Evolutionary conservation across 64 coral and sea anemone species (phyloP), one percentile per base, ranked within the genome.

Genomic region (Actinia tenebrosa): DNA sequence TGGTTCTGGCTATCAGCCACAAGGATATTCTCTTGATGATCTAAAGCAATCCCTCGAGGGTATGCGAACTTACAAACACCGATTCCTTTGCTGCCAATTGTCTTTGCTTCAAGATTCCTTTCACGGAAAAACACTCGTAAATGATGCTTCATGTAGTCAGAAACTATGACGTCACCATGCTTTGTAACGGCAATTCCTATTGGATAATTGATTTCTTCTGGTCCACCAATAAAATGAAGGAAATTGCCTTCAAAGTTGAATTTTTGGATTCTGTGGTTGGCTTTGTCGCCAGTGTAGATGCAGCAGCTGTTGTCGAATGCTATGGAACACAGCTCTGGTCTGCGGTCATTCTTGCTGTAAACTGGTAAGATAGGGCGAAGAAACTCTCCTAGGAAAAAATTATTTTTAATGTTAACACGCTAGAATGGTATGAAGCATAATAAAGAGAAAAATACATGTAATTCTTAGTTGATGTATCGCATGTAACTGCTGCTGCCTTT

Each of bases 251-350:
- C 86, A 20, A 89, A 87, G 18, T 45, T 89, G 84, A 98, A 98
- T 63, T 98, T 98, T 78, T 98, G 89, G 23, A 98, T 91, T 79
- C 89, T 89, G 56, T 98, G 89, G 63, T 98, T 98, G 25, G 96
- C 93, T 86, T 87, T 90, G 77, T 98, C 96, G 42, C 89, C 92
- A 50, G 88, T 77, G 63, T 94, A 92, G 47, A 98, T 78, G 52
- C 80, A 89, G 45, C 71, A 85, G 8, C 85, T 63, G 77, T 60
- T 80, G 27, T 90, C 92, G 84, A 90, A 87, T 6, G 92, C 85
- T 46, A 98, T 37, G 23, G 92, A 89, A 19, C 88, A 87, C 20
- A 98, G 55, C 19, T 94, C 71, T 19, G 96, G 96, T 54, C 92
- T 84, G 85, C 80, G 80, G 78, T 98, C 96, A 63, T 87, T 87